Conservation (phyloP, 2,888 invertebrate genomes). For the Pristionchus exspectatus region DNA sequence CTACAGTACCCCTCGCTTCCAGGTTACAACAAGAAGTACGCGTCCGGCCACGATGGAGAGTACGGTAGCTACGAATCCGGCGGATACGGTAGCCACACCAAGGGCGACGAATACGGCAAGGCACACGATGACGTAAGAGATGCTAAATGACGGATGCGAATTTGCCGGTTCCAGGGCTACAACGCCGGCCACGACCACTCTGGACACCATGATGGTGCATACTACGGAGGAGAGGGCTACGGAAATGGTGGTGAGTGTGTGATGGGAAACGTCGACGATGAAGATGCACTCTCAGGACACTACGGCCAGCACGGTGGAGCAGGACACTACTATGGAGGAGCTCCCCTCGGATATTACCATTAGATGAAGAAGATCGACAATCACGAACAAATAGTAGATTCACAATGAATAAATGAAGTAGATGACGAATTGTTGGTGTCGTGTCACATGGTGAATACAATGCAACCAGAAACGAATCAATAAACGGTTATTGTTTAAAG, state of each 20-base stretch:
- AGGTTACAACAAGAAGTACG: conserved; percentile 50
- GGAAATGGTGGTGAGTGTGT: neutral
- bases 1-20: neutral
- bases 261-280: neutral
- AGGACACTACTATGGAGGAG: neutral
- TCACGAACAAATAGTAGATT: neutral
- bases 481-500: too few species aligned
- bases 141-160: neutral
- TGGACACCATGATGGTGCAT: conserved; percentile 18
- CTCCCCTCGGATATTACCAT: conserved; percentile 26
- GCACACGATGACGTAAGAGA: conserved; percentile 15
- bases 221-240: conserved; percentile 21
- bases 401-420: neutral
- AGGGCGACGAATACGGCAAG: conserved; percentile 49
- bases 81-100: conserved; percentile 53
- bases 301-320: conserved; percentile 24
- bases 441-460: too few species aligned
- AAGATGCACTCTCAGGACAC: conserved; percentile 6
- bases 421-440: too few species aligned
- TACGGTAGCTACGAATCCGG: conserved; percentile 53
- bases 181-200: conserved; percentile 8
- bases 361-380: neutral
- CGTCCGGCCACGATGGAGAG: conserved; percentile 28
- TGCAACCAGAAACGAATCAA: too few species aligned
- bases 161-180: conserved; percentile 11